A percentile compares a stretch with the other conserved stretches of the same genome.
Evolutionary conservation across 1,140 invertebrate genomes (phyloP).

Genomic region (Harlomillsia oculata): DNA sequence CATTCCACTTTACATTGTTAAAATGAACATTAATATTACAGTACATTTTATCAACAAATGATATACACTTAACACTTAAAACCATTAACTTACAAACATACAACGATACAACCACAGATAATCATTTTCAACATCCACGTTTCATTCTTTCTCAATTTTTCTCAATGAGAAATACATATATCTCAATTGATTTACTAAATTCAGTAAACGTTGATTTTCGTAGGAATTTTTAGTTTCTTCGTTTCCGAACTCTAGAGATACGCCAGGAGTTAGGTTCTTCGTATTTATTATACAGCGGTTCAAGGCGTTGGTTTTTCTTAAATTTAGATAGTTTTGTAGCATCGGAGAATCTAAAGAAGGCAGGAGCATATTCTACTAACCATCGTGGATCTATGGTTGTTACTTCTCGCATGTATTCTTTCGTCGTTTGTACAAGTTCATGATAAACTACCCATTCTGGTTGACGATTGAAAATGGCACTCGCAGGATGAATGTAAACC

Average conservation of each 20-base stretch:
- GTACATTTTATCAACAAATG: no score
- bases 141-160: no score
- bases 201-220: no score
- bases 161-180: no score
- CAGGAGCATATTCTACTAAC: conserved; percentile 97
- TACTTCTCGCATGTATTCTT: conserved; percentile 99
- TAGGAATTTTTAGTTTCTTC: conserved; percentile 82
- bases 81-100: no score
- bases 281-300: conserved; percentile 98
- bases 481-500: conserved; percentile 98
- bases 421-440: conserved; percentile 96
- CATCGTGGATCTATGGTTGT: conserved; percentile 99
- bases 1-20: no score
- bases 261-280: conserved; percentile 99
- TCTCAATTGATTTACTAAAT: no score
- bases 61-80: no score
- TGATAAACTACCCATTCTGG: conserved; percentile 99
- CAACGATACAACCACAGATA: no score
- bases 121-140: no score
- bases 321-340: conserved; percentile 97
- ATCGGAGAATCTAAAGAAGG: conserved; percentile 99
- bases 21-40: no score
- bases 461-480: conserved; percentile 92
- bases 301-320: conserved; percentile 97
- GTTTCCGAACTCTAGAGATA: conserved; percentile 83